Evolutionary conservation across 2,888 invertebrate species (phyloP), one percentile per base, ranked within the genome.

Genomic region (Catocala nupta): DNA sequence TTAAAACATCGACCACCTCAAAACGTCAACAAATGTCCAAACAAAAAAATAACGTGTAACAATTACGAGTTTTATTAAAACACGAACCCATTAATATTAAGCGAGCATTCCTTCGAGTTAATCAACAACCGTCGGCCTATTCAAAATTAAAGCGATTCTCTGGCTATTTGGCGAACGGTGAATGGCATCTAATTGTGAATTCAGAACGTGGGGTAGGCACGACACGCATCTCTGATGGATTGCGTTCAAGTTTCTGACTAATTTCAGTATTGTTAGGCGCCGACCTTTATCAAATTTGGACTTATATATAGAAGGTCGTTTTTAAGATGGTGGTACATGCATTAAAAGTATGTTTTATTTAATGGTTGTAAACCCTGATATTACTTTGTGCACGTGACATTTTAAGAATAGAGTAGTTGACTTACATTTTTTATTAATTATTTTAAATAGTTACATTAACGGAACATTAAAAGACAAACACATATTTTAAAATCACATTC

Each of bases 131-230:
- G 55, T 49, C 55, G 55, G 60, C 49, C 77, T 68, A 68, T 76
- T 70, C 68, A 71, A 77, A 76, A 77, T 76, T 77, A 77, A 65
- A 74, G 50, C 65, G 53, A 60, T 74, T 77, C 71, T 74, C 59
- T 53, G 59, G 54, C 53, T 60, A 59, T 51, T 51, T 12, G 25
- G 7, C 44, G 53, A 57, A 52, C 45, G 34, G 36, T 39, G 49
- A 62, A 48, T 48, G 56, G 7, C 13, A 34, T 43, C 56, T 56
- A 45, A 74, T 80, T 80, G 57, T 68, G 70, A 70, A 81, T 79
- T 81, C 81, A 73, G 53, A 49, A 56, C 65, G 58, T 67, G 70
- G 63, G 8, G 53, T 63, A 45, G 50, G 54, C 64, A 59, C 67
- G 74, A 64, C 73, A 65, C 73, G 75, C 65, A 63, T 66, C 55